These are phyloP conservation scores for Nephotettix cincticeps DNA, from an alignment of 1,140 invertebrate species.

Conservation along the genomic window DNA sequence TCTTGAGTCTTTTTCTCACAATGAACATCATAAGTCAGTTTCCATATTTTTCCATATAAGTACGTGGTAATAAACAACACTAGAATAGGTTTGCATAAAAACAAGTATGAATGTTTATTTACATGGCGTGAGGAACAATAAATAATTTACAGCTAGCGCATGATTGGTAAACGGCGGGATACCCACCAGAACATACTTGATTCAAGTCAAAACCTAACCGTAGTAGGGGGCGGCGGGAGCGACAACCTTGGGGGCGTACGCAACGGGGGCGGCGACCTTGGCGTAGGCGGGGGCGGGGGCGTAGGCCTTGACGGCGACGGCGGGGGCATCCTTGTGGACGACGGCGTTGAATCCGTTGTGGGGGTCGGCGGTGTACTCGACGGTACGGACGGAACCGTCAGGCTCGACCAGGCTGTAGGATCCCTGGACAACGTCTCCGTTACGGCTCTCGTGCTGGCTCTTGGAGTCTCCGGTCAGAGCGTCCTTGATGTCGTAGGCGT, in stretches of 20 bases:
- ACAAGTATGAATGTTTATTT: conserved; percentile 1
- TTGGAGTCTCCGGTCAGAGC: conserved; percentile 57
- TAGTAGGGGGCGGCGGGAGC: conserved; percentile 34
- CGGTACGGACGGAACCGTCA: conserved; percentile 46
- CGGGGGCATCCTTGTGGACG: conserved; percentile 18
- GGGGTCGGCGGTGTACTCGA: conserved; percentile 30
- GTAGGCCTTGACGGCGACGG: conserved; percentile 8
- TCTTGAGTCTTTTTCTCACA: too few species aligned
- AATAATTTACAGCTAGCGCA: not conserved
- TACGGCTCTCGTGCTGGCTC: too few species aligned
- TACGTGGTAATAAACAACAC: too few species aligned
- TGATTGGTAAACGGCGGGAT: conserved; percentile 19
- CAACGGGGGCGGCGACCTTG: conserved; percentile 38
- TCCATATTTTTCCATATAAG: too few species aligned
- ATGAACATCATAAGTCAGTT: too few species aligned
- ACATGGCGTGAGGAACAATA: conserved; percentile 13
- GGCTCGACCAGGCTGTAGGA: conserved; percentile 45
- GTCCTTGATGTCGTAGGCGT: conserved; percentile 54
- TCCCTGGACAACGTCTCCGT: conserved; percentile 34
- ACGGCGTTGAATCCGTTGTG: conserved; percentile 29
- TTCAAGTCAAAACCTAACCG: conserved; percentile 33
- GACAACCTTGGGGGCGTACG: conserved; percentile 32
- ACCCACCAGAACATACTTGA: conserved; percentile 24
- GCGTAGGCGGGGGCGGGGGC: conserved; percentile 44
- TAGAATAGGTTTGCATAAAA: not conserved